Evolutionary conservation across 2,888 invertebrate genomes (phyloP).

Genomic region (Ptilodon capucinus): DNA sequence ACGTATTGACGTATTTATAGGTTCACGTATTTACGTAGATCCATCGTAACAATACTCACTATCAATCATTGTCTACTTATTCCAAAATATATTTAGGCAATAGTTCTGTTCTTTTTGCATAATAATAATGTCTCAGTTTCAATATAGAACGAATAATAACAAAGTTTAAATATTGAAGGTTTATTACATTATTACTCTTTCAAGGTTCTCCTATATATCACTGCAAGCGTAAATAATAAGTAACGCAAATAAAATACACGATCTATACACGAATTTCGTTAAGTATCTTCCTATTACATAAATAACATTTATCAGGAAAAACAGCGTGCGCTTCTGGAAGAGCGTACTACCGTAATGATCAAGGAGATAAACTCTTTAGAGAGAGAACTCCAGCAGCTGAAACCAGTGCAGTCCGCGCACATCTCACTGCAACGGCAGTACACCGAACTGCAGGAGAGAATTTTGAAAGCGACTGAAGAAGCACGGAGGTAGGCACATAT

Average conservation of each 20-base stretch:
- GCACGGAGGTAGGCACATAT: slow-evolving; percentile 58
- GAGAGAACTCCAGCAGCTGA: slow-evolving; percentile 57
- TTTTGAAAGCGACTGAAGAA: slow-evolving; percentile 52
- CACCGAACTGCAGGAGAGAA: slow-evolving; percentile 57
- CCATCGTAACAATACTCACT: too few species aligned
- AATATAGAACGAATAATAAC: too few species aligned
- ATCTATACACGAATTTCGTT: too few species aligned
- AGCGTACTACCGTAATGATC: slow-evolving; percentile 56
- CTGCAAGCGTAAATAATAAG: background rate
- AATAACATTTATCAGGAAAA: slow-evolving; percentile 49
- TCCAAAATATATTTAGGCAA: too few species aligned
- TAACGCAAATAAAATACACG: background rate
- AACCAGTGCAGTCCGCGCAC: slow-evolving; percentile 54
- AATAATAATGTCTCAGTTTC: too few species aligned
- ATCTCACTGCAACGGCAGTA: slow-evolving; percentile 57
- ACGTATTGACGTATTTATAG: too few species aligned
- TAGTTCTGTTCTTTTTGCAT: too few species aligned
- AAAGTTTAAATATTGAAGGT: background rate
- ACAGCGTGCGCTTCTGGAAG: slow-evolving; percentile 60
- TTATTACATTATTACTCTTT: background rate
- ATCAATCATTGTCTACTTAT: too few species aligned
- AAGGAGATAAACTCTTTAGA: slow-evolving; percentile 46
- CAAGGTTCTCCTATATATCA: background rate
- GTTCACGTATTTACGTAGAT: too few species aligned
- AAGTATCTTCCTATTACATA: background rate